Conservation (phyloP, 2,797 vertebrate genomes). For the Luscinia megarhynchos region DNA sequence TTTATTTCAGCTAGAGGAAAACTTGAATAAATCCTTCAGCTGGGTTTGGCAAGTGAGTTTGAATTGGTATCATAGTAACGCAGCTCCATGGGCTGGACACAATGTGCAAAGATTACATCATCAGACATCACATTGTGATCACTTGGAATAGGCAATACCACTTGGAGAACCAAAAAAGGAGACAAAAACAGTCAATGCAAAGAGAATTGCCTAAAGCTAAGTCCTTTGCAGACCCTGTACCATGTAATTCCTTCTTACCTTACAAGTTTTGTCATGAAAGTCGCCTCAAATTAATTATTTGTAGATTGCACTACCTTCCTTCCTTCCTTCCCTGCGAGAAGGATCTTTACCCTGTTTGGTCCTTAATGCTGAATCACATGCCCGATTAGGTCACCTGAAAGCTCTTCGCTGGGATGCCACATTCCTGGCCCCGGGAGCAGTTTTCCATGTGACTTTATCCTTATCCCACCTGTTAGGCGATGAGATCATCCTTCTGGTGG, state of each 20-base stretch:
- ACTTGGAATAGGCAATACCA: background rate
- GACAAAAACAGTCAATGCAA: background rate
- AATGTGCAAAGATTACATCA: background rate
- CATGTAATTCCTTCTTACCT: background rate
- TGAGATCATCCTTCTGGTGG: slow-evolving; percentile 54
- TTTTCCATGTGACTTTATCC: slow-evolving; percentile 25
- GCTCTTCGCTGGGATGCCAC: background rate
- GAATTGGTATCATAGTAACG: background rate
- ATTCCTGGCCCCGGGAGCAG: background rate
- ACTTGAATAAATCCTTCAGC: background rate
- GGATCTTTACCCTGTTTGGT: background rate
- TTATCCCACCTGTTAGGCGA: background rate
- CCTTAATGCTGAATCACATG: background rate
- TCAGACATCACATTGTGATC: background rate
- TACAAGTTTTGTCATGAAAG: background rate
- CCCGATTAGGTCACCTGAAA: background rate
- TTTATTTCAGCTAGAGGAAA: background rate
- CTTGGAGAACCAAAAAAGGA: background rate
- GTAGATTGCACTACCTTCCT: background rate
- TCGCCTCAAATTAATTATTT: background rate
- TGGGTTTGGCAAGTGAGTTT: background rate
- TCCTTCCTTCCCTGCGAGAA: background rate
- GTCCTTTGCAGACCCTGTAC: background rate
- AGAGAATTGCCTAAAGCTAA: background rate
- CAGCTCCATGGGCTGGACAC: background rate